phyloP scores from a whole-genome alignment of 2,888 invertebrate species.

The Gerris lacustris region DNA sequence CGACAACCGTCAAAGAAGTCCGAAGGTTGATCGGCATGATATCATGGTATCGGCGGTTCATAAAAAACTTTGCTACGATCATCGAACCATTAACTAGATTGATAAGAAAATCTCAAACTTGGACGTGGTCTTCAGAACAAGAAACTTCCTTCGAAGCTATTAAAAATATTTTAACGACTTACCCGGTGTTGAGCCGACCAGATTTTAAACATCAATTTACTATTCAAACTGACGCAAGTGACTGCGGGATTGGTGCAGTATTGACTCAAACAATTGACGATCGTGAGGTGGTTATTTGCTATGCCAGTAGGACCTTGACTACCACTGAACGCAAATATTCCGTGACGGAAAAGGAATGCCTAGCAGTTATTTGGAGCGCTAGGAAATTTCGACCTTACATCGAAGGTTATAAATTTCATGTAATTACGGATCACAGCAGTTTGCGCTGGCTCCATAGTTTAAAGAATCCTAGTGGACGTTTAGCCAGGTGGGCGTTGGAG shows the following conservation, averaged over 20 bases:
- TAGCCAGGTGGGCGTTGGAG: constrained; percentile 29
- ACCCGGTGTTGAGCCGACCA: constrained; percentile 13
- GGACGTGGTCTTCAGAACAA: constrained; percentile 12
- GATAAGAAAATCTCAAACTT: constrained; percentile 2
- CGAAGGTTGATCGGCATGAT: constrained; percentile 14
- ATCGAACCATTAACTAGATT: constrained; percentile 6
- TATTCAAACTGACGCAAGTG: constrained; percentile 11
- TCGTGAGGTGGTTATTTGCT: constrained; percentile 14
- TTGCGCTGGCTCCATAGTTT: constrained; percentile 27
- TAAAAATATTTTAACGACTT: constrained; percentile 10
- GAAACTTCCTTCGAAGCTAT: constrained; percentile 14
- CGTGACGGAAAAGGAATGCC: constrained; percentile 29
- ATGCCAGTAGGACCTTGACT: constrained; percentile 9
- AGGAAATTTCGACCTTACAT: constrained; percentile 28
- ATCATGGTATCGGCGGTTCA: constrained; percentile 15
- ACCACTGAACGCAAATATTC: constrained; percentile 23
- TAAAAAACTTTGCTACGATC: constrained; percentile 11
- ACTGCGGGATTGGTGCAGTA: constrained; percentile 11
- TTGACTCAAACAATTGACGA: constrained; percentile 15
- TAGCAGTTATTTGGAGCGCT: constrained; percentile 28
- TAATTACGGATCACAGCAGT: constrained; percentile 30
- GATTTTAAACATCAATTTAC: constrained; percentile 12
- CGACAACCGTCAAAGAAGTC: constrained; percentile 5
- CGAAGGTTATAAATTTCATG: constrained; percentile 29
- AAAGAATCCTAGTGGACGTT: constrained; percentile 27